Conservation (phyloP, 2,888 invertebrate species). For the Balanococcus diminutus region DNA sequence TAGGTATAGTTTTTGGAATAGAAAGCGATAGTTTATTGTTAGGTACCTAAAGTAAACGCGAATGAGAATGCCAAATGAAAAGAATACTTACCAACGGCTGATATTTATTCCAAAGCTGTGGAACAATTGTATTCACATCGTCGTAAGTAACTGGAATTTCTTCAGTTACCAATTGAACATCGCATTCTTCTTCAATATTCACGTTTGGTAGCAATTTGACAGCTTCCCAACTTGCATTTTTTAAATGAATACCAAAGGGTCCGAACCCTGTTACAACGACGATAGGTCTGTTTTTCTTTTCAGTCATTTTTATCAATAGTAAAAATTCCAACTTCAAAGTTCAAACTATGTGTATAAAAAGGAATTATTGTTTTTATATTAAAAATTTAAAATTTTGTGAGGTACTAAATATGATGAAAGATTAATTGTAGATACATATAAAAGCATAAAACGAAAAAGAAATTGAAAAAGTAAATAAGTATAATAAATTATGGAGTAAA, state of each 20-base stretch:
- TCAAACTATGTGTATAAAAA: no score
- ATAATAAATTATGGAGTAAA: no score
- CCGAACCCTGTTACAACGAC: constrained; percentile 80
- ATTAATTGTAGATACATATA: no score
- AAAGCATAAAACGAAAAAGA: no score
- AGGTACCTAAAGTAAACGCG: no score
- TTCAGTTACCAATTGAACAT: constrained; percentile 65
- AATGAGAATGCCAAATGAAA: background rate
- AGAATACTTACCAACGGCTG: constrained; percentile 69
- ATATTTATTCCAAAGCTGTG: constrained; percentile 72
- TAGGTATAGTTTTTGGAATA: no score
- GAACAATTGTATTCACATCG: constrained; percentile 70
- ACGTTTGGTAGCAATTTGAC: constrained; percentile 70
- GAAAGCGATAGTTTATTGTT: no score
- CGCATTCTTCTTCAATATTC: constrained; percentile 64
- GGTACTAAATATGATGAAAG: no score
- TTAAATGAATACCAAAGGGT: constrained; percentile 72
- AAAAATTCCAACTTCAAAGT: no score
- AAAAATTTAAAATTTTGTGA: no score
- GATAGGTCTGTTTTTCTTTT: constrained; percentile 56
- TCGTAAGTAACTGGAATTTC: constrained; percentile 76
- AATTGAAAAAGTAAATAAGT: no score
- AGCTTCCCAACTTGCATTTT: constrained; percentile 85
- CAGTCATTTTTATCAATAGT: background rate
- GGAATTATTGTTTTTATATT: no score